Percentiles rank a stretch among this genome's conserved stretches.
phyloP scores from a whole-genome alignment of 2,888 invertebrate genomes.

The Ceriagrion tenellum region DNA sequence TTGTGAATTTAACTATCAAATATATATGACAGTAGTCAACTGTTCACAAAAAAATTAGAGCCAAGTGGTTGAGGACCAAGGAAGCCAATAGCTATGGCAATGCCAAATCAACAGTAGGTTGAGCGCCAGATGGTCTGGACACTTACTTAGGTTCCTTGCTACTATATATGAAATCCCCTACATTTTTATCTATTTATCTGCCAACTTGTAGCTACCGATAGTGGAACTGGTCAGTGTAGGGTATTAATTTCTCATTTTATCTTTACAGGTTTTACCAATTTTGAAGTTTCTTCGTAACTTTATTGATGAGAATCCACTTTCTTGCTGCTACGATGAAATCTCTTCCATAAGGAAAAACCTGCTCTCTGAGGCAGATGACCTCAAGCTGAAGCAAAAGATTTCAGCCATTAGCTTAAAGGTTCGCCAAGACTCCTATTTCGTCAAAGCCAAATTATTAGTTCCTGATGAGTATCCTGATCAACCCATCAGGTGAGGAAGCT shows the following conservation, averaged over 20 bases:
- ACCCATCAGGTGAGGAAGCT: conserved; percentile 78
- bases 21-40: no score
- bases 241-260: conserved; percentile 68
- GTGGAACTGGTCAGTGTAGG: no score
- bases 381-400: conserved; percentile 85
- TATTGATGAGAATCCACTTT: conserved; percentile 85
- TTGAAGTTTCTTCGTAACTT: conserved; percentile 84
- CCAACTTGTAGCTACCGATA: no score
- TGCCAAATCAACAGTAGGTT: no score
- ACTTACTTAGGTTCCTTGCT: no score
- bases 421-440: conserved; percentile 81
- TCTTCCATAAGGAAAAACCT: conserved; percentile 80
- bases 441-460: conserved; percentile 81
- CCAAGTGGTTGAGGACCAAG: no score
- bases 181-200: no score
- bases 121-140: no score
- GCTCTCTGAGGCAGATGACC: conserved; percentile 79
- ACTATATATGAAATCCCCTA: no score
- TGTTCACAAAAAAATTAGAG: no score
- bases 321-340: conserved; percentile 87
- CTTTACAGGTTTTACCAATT: conserved; percentile 79
- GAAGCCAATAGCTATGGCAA: no score
- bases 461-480: conserved; percentile 84
- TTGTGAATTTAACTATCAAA: no score
- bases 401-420: conserved; percentile 82